Conservation (phyloP, 2,888 invertebrate species). For the Pardosa pseudoannulata region DNA sequence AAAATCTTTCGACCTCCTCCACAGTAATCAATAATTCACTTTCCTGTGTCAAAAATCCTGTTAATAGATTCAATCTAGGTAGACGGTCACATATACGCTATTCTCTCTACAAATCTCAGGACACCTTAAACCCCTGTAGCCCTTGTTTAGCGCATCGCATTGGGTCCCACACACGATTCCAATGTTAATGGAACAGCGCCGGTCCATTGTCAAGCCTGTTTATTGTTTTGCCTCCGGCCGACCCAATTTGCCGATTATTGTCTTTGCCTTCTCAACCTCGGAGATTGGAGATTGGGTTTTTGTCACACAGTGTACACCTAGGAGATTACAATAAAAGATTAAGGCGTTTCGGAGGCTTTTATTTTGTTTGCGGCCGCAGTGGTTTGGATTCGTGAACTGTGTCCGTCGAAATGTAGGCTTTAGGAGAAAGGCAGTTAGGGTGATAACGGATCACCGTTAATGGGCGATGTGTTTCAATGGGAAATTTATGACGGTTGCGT, state of each 20-base stretch:
- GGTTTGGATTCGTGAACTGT: not conserved
- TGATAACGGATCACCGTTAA: not conserved
- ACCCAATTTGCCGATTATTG: not conserved
- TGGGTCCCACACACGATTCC: not conserved
- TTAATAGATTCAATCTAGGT: no score
- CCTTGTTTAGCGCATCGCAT: not conserved
- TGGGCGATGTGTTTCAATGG: no score
- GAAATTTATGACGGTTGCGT: no score
- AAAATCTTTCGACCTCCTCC: no score
- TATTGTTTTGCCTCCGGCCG: not conserved
- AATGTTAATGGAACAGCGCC: not conserved
- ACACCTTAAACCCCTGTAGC: no score
- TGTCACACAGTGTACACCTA: slow-evolving; percentile 7
- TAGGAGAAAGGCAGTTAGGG: not conserved
- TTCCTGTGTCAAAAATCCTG: no score
- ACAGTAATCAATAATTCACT: no score
- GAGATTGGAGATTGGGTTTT: not conserved
- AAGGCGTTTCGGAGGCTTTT: not conserved
- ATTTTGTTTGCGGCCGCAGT: not conserved
- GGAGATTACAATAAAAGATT: not conserved
- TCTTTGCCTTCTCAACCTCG: not conserved
- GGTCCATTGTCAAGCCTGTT: not conserved
- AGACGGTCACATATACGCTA: no score
- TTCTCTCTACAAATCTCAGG: no score
- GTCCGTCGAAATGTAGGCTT: not conserved